A percentile compares a stretch with the other conserved stretches of the same genome.
These are phyloP conservation scores for Malacosoma neustria DNA, from an alignment of 2,888 invertebrate species.

Conservation along the genomic window DNA sequence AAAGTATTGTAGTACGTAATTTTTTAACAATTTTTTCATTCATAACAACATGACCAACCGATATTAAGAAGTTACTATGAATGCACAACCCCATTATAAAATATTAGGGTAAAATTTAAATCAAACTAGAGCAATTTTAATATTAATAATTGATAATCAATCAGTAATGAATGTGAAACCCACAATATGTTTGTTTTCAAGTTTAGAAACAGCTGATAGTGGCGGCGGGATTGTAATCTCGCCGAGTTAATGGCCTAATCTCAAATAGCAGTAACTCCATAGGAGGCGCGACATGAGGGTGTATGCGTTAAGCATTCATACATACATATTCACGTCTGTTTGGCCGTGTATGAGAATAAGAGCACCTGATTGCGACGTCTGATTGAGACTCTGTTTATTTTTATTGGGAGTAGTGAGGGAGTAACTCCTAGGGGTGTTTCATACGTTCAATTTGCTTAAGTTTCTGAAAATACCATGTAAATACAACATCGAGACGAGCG, in stretches of 20 bases:
- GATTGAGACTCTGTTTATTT: slow-evolving; percentile 53
- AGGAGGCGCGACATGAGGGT: background rate
- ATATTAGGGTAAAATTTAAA: too few relatives aligned
- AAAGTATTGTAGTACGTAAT: too few relatives aligned
- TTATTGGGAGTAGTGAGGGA: slow-evolving; percentile 38
- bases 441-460: slow-evolving; percentile 24
- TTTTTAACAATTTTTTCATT: too few relatives aligned
- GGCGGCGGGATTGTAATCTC: slow-evolving; percentile 7
- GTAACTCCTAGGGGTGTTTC: slow-evolving; percentile 28
- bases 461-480: slow-evolving; percentile 13
- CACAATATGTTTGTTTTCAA: too few relatives aligned
- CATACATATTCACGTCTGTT: slow-evolving; percentile 14
- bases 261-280: slow-evolving; percentile 21
- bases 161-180: too few relatives aligned
- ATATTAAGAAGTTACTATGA: too few relatives aligned
- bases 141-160: too few relatives aligned
- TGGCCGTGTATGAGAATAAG: slow-evolving; percentile 37
- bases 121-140: too few relatives aligned
- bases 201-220: too few relatives aligned
- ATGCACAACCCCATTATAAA: too few relatives aligned
- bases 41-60: too few relatives aligned
- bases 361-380: slow-evolving; percentile 64
- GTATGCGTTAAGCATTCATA: slow-evolving; percentile 5
- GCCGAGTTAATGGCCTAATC: slow-evolving; percentile 25
- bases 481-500: slow-evolving; percentile 2